A percentile compares a stretch with the other conserved stretches of the same genome.
Evolutionary conservation across 2,888 invertebrate genomes (phyloP).

Genomic region (Plutella xylostella): DNA sequence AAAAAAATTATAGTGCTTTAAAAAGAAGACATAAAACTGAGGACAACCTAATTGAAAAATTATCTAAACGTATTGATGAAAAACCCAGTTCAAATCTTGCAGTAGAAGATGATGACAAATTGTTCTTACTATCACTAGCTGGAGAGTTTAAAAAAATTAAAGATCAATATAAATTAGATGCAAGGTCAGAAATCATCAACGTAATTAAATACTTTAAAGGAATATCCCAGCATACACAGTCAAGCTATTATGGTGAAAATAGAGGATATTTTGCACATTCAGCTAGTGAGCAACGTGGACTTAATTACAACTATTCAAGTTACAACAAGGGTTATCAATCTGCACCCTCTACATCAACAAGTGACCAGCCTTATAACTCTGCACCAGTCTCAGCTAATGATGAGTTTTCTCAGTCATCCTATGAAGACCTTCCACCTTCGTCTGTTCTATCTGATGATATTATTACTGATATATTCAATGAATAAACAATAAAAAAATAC

Average conservation of each 20-base stretch:
- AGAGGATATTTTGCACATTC: slow-evolving; percentile 15
- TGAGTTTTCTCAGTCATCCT: neutral
- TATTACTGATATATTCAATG: slow-evolving; percentile 18
- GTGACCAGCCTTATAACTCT: slow-evolving; percentile 6
- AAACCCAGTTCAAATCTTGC: slow-evolving; percentile 1
- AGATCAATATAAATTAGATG: slow-evolving; percentile 22
- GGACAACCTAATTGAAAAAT: neutral
- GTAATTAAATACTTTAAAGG: slow-evolving; percentile 23
- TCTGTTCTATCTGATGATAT: slow-evolving; percentile 18
- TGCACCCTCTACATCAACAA: slow-evolving; percentile 17
- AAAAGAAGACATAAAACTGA: neutral
- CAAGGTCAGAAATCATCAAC: slow-evolving; percentile 23
- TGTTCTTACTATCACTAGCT: slow-evolving; percentile 16
- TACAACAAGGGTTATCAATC: slow-evolving; percentile 11
- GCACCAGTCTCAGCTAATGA: slow-evolving; percentile 3
- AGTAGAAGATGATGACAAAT: neutral
- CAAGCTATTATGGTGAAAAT: slow-evolving; percentile 5
- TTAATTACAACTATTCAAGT: slow-evolving; percentile 13
- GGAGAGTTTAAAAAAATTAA: slow-evolving; percentile 21
- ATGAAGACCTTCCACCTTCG: slow-evolving; percentile 19
- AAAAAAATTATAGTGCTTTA: neutral
- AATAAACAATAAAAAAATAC: slow-evolving; percentile 18
- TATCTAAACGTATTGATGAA: neutral
- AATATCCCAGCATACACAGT: slow-evolving; percentile 8
- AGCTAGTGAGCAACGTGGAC: neutral